Percentiles rank a stretch among this genome's conserved stretches.
Conservation (phyloP, 1,140 invertebrate genomes). For the Whitmania pigra region DNA sequence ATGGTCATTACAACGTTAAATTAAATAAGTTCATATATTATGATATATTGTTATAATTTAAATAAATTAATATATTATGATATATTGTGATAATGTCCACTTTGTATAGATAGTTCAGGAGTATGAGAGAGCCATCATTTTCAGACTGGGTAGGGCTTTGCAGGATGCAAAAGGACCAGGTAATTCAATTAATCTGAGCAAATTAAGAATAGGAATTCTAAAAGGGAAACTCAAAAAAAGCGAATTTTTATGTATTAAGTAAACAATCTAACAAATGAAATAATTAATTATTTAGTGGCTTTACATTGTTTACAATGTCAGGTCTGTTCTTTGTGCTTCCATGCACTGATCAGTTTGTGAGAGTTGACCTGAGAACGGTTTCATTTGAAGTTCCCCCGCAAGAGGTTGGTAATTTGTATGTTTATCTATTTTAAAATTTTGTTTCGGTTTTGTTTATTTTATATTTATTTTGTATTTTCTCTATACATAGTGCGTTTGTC, state of each 20-base stretch:
- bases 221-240: neutral
- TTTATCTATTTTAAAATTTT: too few species aligned
- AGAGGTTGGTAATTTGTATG: conserved; percentile 56
- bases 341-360: conserved; percentile 76
- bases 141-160: conserved; percentile 47
- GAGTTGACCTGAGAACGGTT: conserved; percentile 66
- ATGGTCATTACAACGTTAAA: too few species aligned
- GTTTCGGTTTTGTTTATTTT: too few species aligned
- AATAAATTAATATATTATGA: too few species aligned
- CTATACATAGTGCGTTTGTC: too few species aligned
- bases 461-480: too few species aligned
- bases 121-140: conserved; percentile 45
- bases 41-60: too few species aligned
- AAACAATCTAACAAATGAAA: neutral
- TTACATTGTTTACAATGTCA: conserved; percentile 26
- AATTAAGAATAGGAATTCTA: neutral
- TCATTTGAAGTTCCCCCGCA: conserved; percentile 89
- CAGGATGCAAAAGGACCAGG: conserved; percentile 62
- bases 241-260: neutral
- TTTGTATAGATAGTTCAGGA: conserved; percentile 34
- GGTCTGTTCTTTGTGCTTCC: conserved; percentile 68
- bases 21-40: too few species aligned
- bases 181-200: conserved; percentile 1
- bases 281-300: too few species aligned
- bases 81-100: too few species aligned